Evolutionary conservation across 2,113 vertebrate species (phyloP).

Genomic region (Archocentrus centrarchus): DNA sequence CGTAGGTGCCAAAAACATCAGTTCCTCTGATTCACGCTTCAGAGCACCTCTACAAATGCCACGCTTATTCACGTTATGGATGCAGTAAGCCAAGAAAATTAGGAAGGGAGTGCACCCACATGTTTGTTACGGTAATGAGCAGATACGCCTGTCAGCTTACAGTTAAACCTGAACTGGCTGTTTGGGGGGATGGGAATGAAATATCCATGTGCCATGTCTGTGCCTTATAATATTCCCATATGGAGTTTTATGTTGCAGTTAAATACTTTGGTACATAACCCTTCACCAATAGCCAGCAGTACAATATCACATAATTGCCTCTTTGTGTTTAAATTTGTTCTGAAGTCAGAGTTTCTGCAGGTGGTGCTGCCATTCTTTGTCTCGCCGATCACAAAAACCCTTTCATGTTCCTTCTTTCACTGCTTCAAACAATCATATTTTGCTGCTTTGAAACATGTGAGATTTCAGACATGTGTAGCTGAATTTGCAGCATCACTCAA

Average conservation of each 20-base stretch:
- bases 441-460: neutral
- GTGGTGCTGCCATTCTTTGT: neutral
- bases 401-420: neutral
- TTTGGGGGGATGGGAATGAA: neutral
- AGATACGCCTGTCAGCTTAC: neutral
- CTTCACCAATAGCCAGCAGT: neutral
- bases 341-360: neutral
- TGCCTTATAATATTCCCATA: neutral
- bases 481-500: neutral
- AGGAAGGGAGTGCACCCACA: neutral
- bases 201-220: neutral
- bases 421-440: neutral
- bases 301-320: neutral
- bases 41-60: neutral
- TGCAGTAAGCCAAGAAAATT: neutral
- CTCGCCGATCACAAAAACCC: neutral
- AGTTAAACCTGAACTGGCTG: neutral
- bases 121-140: neutral
- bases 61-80: neutral
- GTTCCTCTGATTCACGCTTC: neutral
- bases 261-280: neutral
- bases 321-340: neutral
- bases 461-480: neutral
- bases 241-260: neutral
- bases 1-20: neutral